Evolutionary conservation across 2,888 invertebrate genomes (phyloP).

Genomic region (Deilephila porcellus): DNA sequence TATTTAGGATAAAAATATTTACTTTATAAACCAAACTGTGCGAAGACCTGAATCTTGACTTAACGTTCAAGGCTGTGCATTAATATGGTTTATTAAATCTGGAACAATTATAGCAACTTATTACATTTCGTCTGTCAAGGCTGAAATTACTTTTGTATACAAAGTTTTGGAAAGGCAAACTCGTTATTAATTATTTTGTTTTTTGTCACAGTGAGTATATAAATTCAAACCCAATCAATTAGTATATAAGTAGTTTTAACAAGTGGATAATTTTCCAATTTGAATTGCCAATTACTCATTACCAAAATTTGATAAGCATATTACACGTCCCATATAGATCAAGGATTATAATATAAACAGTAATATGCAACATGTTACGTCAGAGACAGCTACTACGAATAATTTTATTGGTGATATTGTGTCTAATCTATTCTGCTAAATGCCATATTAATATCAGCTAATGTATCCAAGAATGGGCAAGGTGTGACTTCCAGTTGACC

Average conservation of each 20-base stretch:
- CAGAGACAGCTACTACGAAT: background rate
- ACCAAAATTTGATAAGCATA: background rate
- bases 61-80: conserved; percentile 1
- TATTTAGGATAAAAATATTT: too few species aligned
- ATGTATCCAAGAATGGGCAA: background rate
- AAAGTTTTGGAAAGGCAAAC: conserved; percentile 42
- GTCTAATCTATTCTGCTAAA: background rate
- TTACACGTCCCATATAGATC: background rate
- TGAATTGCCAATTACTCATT: background rate
- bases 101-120: conserved; percentile 46
- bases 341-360: background rate
- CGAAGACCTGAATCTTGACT: conserved; percentile 2
- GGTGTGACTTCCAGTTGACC: conserved; percentile 10
- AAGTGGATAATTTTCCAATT: background rate
- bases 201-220: conserved; percentile 4
- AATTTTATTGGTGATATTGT: background rate
- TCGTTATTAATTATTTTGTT: conserved; percentile 27
- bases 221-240: too few species aligned
- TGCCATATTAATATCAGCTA: background rate
- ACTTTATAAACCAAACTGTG: background rate
- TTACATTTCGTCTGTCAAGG: conserved; percentile 49
- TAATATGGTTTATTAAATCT: conserved; percentile 39
- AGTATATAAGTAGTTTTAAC: background rate
- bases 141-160: conserved; percentile 28
- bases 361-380: background rate